Base-by-base conservation (phyloP, 2,113 vertebrate genomes). In the Oenanthe melanoleuca region DNA sequence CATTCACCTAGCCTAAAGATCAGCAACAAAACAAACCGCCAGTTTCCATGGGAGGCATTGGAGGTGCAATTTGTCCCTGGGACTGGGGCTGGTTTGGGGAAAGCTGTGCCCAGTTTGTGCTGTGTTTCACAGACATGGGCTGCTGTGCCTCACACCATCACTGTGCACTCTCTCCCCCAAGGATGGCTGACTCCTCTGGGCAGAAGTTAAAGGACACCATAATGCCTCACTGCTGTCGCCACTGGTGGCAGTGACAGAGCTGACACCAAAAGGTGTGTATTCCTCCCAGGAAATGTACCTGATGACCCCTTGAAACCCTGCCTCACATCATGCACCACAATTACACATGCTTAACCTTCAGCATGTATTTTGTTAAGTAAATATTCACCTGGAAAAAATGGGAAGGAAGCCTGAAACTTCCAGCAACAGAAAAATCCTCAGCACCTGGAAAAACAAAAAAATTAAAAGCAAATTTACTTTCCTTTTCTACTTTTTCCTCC, bases 371-470 rank as follows among this genome's bases (percentile, higher is more conserved):
- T 73, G 59, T 8, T 28, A 66, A 86, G 90, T 31, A 75, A 75
- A 79, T 66, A 73, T 53, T 97, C 44, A 98, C 98, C 97, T 97
- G 77, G 95, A 91, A 92, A 96, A 94, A 89, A 64, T 22, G 33
- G 94, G 53, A 42, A 96, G 94, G 38, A 94, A 95, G 38, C 78
- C 81, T 80, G 82, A 84, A 96, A 96, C 78, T 94, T 96, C 96
- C 57, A 98, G 67, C 77, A 98, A 88, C 67, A 98, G 60, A 83
- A 98, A 81, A 85, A 97, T 78, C 18, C 20, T 73, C 85, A 96
- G 70, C 26, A 79, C 79, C 98, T 98, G 70, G 44, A 37, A 78
- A 55, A 23, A 22, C 40, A 93, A 44, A 14, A 69, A 14, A 12
- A 85, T 11, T 6, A 95, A 88, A 80, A 74, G 19, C 8, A 82